Base-by-base conservation (phyloP, 1,140 invertebrate genomes). In the Pseudachorutes palmiensis region DNA sequence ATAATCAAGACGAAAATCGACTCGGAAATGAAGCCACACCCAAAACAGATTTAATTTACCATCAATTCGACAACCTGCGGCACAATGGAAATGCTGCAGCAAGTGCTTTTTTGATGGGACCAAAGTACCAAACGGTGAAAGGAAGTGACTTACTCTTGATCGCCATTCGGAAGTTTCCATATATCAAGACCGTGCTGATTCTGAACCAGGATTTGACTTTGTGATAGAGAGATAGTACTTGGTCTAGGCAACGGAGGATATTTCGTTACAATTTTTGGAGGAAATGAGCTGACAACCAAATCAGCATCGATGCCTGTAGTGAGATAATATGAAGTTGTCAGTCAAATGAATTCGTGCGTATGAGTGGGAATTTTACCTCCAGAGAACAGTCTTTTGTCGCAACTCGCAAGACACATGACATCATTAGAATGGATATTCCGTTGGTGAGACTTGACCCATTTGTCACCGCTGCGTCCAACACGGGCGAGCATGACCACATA, bases 361-460 rank as follows among this genome's bases (percentile, higher is more conserved):
- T 45, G 32, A n/a, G n/a, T n/a, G n/a, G n/a, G n/a, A 28, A 61
- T 66, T 69, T 67, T 76, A 83, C 82, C 91, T 69, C 85, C 89
- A 1, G 91, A 93, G 75, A 88, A 85, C 28, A 94, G 78, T 63
- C 70, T 72, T 73, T 85, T 85, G 1, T 76, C 70, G 30, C 82
- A 80, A 70, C 82, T 77, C 2, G 83, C 79, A 32, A 95, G 77
- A 5, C 87, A 82, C 72, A 87, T 81, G 0, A 95, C 89, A 79
- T 94, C 92, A 77, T 95, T 90, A 28, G 86, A 84, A 78, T 95
- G 91, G 32, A 90, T 84, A 73, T 84, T 82, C 65, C 87, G 82
- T 72, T 90, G 86, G 9, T 88, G 82, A 64, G 87, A 87, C 76
- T 87, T 88, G 0, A 93, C 85, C 92, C 92, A 95, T 59, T 83